phyloP scores from a whole-genome alignment of 2,797 vertebrate genomes.

The Mormyrops boulengeri region DNA sequence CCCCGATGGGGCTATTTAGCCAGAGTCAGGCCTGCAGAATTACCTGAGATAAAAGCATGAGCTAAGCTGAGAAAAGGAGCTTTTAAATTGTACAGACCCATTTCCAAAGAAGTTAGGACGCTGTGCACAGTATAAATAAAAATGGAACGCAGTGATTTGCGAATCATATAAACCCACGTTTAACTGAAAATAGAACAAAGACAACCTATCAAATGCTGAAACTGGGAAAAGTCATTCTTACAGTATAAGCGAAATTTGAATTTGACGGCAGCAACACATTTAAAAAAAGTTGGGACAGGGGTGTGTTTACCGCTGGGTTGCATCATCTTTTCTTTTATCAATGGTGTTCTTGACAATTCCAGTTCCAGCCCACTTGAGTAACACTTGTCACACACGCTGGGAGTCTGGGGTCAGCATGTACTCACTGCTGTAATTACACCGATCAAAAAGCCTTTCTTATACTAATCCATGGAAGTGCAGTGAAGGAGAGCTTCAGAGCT shows the following conservation, averaged over 20 bases:
- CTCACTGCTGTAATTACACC: not conserved
- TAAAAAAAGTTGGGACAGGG: not conserved
- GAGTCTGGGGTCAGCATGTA: not conserved
- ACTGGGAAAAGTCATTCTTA: not conserved
- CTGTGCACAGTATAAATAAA: not conserved
- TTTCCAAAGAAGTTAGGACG: not conserved
- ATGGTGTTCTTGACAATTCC: not conserved
- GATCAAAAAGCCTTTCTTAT: not conserved
- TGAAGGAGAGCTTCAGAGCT: not conserved
- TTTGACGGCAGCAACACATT: not conserved
- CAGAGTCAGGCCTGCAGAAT: not conserved
- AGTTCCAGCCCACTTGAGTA: not conserved
- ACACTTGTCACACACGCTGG: not conserved
- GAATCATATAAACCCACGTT: not conserved
- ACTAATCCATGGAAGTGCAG: not conserved
- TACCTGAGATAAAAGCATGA: not conserved
- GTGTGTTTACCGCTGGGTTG: not conserved
- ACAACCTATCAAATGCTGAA: not conserved
- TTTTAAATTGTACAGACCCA: not conserved
- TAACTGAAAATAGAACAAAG: not conserved
- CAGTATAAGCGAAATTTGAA: not conserved
- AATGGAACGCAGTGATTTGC: too few relatives aligned
- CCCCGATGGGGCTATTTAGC: not conserved
- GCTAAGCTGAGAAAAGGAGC: not conserved
- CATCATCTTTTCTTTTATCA: not conserved